Evolutionary conservation across 2,113 vertebrate genomes (phyloP).

Genomic region (Chionis minor): DNA sequence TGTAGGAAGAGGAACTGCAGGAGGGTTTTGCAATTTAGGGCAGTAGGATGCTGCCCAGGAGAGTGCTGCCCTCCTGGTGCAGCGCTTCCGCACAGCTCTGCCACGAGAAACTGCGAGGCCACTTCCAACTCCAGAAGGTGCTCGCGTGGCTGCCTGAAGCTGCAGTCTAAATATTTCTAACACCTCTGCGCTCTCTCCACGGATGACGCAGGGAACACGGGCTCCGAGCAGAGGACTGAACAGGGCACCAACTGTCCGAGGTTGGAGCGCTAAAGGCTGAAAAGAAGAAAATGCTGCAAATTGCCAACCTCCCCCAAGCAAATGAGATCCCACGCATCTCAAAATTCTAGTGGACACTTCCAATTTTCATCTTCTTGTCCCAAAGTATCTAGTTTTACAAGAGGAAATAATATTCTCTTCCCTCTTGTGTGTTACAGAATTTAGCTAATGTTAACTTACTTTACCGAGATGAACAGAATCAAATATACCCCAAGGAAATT

Average conservation of each 20-base stretch:
- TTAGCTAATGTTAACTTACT: neutral
- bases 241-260: neutral
- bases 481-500: neutral
- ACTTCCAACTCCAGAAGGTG: too few relatives aligned
- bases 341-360: neutral
- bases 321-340: neutral
- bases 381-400: neutral
- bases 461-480: neutral
- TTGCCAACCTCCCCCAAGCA: neutral
- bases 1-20: neutral
- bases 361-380: neutral
- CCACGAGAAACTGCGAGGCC: too few relatives aligned
- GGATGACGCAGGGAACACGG: accelerated
- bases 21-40: neutral
- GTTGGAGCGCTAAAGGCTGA: neutral
- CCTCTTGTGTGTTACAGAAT: neutral
- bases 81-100: too few relatives aligned
- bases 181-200: neutral
- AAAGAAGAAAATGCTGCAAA: neutral
- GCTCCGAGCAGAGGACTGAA: neutral
- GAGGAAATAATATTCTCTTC: neutral
- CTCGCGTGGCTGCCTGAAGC: too few relatives aligned
- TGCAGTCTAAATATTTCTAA: too few relatives aligned
- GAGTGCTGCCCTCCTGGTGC: neutral
- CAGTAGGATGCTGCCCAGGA: neutral